Conservation (phyloP, 2,888 invertebrate species). For the Clusia tigrina region DNA sequence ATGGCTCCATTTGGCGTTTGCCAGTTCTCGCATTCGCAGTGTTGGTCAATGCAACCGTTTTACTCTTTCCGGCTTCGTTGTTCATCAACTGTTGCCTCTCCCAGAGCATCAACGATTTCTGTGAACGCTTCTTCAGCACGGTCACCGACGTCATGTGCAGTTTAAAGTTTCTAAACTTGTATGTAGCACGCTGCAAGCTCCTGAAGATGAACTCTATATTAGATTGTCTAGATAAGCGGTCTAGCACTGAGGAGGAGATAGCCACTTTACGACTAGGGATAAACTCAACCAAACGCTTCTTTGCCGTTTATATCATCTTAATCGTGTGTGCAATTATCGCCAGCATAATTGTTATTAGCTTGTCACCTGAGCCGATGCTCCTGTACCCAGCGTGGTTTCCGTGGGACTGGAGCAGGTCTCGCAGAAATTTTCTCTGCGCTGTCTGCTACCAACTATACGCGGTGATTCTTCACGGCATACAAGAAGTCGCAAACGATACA, state of each 20-base stretch:
- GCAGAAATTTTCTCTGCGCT: slow-evolving; percentile 35
- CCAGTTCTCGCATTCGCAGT: slow-evolving; percentile 44
- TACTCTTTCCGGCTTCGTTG: slow-evolving; percentile 39
- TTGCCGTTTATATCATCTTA: slow-evolving; percentile 28
- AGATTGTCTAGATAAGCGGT: slow-evolving; percentile 44
- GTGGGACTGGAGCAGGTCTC: slow-evolving; percentile 48
- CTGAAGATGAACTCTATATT: slow-evolving; percentile 39
- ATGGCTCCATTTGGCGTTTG: slow-evolving; percentile 32
- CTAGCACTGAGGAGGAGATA: slow-evolving; percentile 37
- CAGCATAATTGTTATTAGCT: slow-evolving; percentile 36
- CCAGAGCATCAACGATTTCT: slow-evolving; percentile 43
- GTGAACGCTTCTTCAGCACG: slow-evolving; percentile 44
- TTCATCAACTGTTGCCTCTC: slow-evolving; percentile 40
- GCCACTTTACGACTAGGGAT: slow-evolving; percentile 35
- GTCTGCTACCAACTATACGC: slow-evolving; percentile 37
- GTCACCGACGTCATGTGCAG: slow-evolving; percentile 40
- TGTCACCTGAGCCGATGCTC: slow-evolving; percentile 35
- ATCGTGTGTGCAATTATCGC: slow-evolving; percentile 26
- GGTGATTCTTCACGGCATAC: slow-evolving; percentile 28
- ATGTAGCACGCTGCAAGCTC: slow-evolving; percentile 38
- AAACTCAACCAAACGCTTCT: slow-evolving; percentile 31
- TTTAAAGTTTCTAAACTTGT: slow-evolving; percentile 46
- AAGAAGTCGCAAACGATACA: slow-evolving; percentile 43
- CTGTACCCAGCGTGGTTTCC: slow-evolving; percentile 54
- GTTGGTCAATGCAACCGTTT: slow-evolving; percentile 34